phyloP scores from a whole-genome alignment of 2,888 invertebrate species.

The Choreutis nemorana region DNA sequence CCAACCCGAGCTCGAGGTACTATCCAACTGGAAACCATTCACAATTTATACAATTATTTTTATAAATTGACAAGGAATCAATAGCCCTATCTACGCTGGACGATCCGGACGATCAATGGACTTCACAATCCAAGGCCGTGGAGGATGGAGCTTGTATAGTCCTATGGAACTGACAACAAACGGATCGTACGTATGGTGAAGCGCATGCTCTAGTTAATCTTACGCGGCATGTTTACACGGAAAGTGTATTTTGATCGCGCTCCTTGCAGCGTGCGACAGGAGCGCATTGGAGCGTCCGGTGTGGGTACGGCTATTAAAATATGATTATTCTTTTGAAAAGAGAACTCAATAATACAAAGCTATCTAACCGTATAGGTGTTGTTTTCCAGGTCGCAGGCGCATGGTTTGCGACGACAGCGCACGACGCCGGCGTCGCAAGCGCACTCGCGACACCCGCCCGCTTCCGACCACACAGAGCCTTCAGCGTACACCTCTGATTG shows the following conservation, averaged over 20 bases:
- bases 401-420: constrained; percentile 71
- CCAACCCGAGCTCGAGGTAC: constrained; percentile 66
- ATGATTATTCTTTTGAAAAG: neutral
- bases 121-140: too few species aligned
- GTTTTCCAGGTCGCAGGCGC: constrained; percentile 69
- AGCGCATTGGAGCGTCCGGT: neutral
- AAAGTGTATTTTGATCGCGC: too few species aligned
- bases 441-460: constrained; percentile 55
- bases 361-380: constrained; percentile 23
- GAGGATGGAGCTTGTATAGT: too few species aligned
- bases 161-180: too few species aligned
- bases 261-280: neutral
- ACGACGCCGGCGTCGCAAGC: constrained; percentile 68
- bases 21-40: constrained; percentile 48
- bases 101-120: too few species aligned
- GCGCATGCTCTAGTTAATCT: too few species aligned
- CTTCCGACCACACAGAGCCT: constrained; percentile 62
- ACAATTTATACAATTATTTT: too few species aligned
- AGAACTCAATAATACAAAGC: too few species aligned
- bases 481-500: constrained; percentile 70
- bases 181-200: too few species aligned
- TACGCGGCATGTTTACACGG: too few species aligned
- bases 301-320: constrained; percentile 1
- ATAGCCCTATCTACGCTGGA: too few species aligned
- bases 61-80: too few species aligned